Evolutionary conservation across 1,140 invertebrate genomes (phyloP).

Genomic region (Drosophila repletoides): DNA sequence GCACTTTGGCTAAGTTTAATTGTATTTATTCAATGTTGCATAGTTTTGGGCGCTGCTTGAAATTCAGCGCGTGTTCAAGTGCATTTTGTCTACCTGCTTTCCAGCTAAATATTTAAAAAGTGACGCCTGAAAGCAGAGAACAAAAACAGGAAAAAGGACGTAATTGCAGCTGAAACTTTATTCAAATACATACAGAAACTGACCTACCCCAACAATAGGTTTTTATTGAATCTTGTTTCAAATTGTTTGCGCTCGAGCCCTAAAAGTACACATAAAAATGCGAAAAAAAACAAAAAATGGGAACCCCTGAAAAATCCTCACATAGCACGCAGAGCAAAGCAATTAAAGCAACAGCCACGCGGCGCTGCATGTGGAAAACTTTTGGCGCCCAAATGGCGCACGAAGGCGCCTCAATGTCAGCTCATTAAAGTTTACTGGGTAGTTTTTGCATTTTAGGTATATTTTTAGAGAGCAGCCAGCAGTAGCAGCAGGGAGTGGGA

Average conservation of each 20-base stretch:
- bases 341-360: slow-evolving; percentile 54
- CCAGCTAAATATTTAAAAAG: slow-evolving; percentile 33
- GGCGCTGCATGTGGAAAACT: slow-evolving; percentile 61
- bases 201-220: slow-evolving; percentile 53
- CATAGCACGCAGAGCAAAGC: slow-evolving; percentile 55
- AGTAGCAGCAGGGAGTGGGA: not conserved
- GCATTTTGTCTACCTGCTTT: slow-evolving; percentile 14
- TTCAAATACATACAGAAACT: slow-evolving; percentile 33
- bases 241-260: slow-evolving; percentile 45
- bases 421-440: slow-evolving; percentile 73
- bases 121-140: slow-evolving; percentile 9
- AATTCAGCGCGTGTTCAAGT: slow-evolving; percentile 50
- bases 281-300: not conserved
- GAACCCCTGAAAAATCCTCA: slow-evolving; percentile 6
- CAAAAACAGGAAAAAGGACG: slow-evolving; percentile 11
- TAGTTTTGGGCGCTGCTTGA: slow-evolving; percentile 32
- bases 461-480: too few relatives aligned
- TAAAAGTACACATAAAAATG: slow-evolving; percentile 67
- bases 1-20: slow-evolving; percentile 21
- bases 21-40: slow-evolving; percentile 5
- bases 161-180: not conserved
- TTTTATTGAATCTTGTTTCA: slow-evolving; percentile 45
- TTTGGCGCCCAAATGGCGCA: slow-evolving; percentile 72
- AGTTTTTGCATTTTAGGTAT: slow-evolving; percentile 55
- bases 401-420: slow-evolving; percentile 72